These are phyloP conservation scores for Aphis craccivora DNA, from an alignment of 1,140 invertebrate genomes.

Conservation along the genomic window DNA sequence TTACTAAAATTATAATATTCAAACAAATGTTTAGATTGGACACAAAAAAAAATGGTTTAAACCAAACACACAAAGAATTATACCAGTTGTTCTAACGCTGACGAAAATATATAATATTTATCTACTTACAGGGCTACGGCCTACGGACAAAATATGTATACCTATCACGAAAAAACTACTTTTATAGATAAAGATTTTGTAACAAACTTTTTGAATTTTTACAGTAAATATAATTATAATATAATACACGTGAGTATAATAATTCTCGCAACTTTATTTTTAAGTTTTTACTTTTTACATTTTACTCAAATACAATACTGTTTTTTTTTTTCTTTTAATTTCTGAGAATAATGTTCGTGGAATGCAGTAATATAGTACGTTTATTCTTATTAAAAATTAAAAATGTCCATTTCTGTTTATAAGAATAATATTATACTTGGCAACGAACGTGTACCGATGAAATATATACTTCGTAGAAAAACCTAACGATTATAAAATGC, in stretches of 20 bases:
- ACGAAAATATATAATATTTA: no score
- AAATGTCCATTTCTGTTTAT: neutral
- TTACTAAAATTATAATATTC: no score
- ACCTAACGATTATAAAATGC: neutral
- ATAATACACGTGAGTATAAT: neutral
- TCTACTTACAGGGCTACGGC: no score
- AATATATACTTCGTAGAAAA: conserved; percentile 7
- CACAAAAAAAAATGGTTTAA: no score
- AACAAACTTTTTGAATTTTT: neutral
- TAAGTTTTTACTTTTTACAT: neutral
- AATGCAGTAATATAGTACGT: neutral
- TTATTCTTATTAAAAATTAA: neutral
- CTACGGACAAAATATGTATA: neutral
- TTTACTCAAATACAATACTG: neutral
- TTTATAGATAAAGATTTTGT: neutral
- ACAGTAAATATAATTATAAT: neutral
- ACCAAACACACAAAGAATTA: no score
- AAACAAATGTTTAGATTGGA: no score
- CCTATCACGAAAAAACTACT: neutral
- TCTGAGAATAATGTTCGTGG: neutral
- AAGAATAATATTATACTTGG: neutral
- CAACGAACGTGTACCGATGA: neutral
- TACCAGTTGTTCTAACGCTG: no score
- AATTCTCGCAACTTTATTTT: neutral
- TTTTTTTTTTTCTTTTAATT: neutral